phyloP scores from a whole-genome alignment of 2,797 vertebrate species.

The Notamacropus eugenii region DNA sequence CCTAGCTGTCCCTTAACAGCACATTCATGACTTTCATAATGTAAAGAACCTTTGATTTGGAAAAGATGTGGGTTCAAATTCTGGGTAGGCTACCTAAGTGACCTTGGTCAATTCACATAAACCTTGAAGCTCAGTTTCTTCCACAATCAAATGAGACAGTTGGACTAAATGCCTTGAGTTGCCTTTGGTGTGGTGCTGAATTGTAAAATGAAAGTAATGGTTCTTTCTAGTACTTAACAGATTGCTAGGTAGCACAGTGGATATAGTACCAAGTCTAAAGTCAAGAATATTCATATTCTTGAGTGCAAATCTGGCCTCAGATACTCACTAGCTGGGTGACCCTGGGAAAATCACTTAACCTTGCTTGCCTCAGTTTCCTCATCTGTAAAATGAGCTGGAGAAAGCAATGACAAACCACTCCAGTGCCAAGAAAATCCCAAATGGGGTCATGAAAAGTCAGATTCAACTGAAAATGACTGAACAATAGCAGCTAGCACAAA shows the following conservation, averaged over 20 bases:
- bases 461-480: background rate
- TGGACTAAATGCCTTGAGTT: constrained; percentile 64
- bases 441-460: background rate
- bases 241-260: background rate
- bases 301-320: background rate
- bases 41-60: background rate
- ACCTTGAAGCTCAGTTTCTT: background rate
- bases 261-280: background rate
- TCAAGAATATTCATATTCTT: background rate
- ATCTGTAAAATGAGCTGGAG: background rate
- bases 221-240: background rate
- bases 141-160: constrained; percentile 77
- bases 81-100: background rate
- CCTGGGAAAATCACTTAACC: background rate
- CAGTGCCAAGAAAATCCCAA: background rate
- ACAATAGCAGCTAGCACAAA: background rate
- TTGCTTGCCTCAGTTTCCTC: background rate
- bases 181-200: background rate
- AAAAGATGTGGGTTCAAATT: background rate
- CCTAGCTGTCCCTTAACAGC: background rate
- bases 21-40: constrained; percentile 66
- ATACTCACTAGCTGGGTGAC: background rate
- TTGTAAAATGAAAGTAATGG: background rate
- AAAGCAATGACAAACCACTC: background rate
- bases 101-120: background rate